phyloP scores from a whole-genome alignment of 2,797 vertebrate genomes.

The Sebastiscus tertius region DNA sequence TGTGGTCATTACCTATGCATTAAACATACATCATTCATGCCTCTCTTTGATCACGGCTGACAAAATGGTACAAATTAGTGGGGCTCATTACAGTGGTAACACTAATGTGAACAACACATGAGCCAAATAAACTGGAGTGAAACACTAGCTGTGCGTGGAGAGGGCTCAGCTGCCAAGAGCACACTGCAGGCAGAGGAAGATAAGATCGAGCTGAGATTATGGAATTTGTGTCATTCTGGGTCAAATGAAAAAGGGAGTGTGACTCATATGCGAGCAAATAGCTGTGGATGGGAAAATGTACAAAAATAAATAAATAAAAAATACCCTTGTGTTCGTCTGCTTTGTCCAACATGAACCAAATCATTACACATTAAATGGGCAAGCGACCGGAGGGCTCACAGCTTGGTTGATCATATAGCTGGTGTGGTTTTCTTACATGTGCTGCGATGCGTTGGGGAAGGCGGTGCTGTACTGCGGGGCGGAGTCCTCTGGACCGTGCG shows the following conservation, averaged over 20 bases:
- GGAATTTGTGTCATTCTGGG: slow-evolving; percentile 65
- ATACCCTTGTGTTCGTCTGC: slow-evolving; percentile 3
- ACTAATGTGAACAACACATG: slow-evolving; percentile 51
- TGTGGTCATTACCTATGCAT: slow-evolving; percentile 38
- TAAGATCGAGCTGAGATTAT: slow-evolving; percentile 56
- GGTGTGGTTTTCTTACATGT: slow-evolving; percentile 88
- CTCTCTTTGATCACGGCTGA: slow-evolving; percentile 55
- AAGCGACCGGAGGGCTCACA: neutral
- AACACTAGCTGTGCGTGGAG: slow-evolving; percentile 18
- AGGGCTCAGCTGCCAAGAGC: slow-evolving; percentile 56
- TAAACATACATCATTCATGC: slow-evolving; percentile 43
- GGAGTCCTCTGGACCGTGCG: slow-evolving; percentile 95
- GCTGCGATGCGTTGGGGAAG: slow-evolving; percentile 95
- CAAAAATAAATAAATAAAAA: neutral
- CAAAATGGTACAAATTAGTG: slow-evolving; percentile 71
- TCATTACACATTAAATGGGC: neutral
- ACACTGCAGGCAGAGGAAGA: slow-evolving; percentile 49
- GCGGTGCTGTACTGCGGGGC: slow-evolving; percentile 94
- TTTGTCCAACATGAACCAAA: slow-evolving; percentile 3
- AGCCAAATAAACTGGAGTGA: slow-evolving; percentile 59
- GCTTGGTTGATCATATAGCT: neutral
- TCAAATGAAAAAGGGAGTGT: slow-evolving; percentile 55
- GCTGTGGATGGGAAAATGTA: slow-evolving; percentile 22
- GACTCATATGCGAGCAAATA: slow-evolving; percentile 42
- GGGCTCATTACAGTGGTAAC: slow-evolving; percentile 46